Evolutionary conservation across 2,113 vertebrate genomes (phyloP).

Genomic region (Xiphorhynchus elegans): DNA sequence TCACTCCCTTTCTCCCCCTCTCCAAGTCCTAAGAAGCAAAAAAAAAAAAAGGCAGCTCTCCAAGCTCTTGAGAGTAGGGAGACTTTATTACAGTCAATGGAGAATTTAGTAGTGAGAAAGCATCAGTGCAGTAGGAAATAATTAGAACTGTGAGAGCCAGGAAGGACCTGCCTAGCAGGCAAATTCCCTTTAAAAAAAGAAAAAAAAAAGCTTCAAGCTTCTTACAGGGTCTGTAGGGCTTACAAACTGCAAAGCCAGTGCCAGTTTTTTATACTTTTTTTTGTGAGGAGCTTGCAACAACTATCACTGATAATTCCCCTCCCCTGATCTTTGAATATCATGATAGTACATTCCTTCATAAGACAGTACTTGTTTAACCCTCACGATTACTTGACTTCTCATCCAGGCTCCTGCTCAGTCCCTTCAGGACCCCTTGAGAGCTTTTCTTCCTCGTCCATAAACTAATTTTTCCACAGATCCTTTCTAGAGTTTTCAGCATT

Average conservation of each 20-base stretch:
- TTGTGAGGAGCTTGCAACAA: constrained; percentile 27
- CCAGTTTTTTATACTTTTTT: constrained; percentile 56
- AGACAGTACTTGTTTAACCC: constrained; percentile 62
- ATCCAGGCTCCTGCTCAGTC: constrained; percentile 36
- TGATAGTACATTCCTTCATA: constrained; percentile 46
- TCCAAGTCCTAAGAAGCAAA: background rate
- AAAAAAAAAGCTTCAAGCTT: background rate
- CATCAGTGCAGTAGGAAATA: constrained; percentile 72
- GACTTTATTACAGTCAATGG: constrained; percentile 63
- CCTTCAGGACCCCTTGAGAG: constrained; percentile 4
- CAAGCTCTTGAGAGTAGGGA: constrained; percentile 60
- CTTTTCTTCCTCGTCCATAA: constrained; percentile 20
- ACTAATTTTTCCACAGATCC: constrained; percentile 39
- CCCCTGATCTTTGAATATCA: constrained; percentile 42
- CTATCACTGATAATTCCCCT: constrained; percentile 1
- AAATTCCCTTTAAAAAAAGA: constrained; percentile 37
- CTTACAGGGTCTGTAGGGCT: constrained; percentile 43
- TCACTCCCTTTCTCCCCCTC: background rate
- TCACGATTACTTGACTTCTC: constrained; percentile 44
- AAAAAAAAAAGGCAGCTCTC: background rate
- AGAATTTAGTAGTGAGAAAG: constrained; percentile 69
- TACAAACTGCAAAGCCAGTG: constrained; percentile 23
- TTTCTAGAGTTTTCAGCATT: constrained; percentile 52
- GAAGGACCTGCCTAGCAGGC: constrained; percentile 69
- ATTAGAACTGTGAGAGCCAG: constrained; percentile 69